Conservation (phyloP, 2,113 vertebrate species). For the Centropus bengalensis region DNA sequence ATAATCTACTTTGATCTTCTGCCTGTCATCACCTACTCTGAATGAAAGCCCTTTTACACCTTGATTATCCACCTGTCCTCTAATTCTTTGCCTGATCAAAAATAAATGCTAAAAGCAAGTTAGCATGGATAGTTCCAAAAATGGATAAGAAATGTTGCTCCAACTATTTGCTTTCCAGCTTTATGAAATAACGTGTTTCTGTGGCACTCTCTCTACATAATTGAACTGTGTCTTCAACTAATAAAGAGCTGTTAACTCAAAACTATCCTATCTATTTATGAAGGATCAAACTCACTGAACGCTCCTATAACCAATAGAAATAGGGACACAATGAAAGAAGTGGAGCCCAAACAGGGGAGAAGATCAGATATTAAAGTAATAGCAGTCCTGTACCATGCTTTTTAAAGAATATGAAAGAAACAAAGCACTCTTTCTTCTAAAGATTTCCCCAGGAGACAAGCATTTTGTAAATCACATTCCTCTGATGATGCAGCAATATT, state of each 20-base stretch:
- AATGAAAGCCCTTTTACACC: background rate
- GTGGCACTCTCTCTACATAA: background rate
- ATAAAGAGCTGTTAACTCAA: background rate
- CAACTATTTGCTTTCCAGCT: background rate
- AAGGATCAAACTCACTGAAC: background rate
- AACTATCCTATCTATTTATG: background rate
- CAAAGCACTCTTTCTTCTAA: background rate
- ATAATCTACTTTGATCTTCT: background rate
- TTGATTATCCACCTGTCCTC: background rate
- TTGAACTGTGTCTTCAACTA: background rate
- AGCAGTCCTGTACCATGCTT: background rate
- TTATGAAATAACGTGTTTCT: background rate
- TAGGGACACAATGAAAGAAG: background rate
- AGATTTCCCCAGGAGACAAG: background rate
- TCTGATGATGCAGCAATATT: background rate
- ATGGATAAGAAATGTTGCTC: background rate
- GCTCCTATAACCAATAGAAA: background rate
- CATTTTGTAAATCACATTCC: slow-evolving; percentile 12
- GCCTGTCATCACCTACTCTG: background rate
- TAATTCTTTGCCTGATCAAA: background rate
- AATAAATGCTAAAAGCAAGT: background rate
- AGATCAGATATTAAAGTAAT: slow-evolving; percentile 1
- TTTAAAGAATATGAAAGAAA: slow-evolving; percentile 27
- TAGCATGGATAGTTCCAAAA: background rate
- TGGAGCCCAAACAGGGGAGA: background rate